These are phyloP conservation scores for Pseudopodoces humilis DNA, from an alignment of 2,113 vertebrate genomes.

Conservation along the genomic window DNA sequence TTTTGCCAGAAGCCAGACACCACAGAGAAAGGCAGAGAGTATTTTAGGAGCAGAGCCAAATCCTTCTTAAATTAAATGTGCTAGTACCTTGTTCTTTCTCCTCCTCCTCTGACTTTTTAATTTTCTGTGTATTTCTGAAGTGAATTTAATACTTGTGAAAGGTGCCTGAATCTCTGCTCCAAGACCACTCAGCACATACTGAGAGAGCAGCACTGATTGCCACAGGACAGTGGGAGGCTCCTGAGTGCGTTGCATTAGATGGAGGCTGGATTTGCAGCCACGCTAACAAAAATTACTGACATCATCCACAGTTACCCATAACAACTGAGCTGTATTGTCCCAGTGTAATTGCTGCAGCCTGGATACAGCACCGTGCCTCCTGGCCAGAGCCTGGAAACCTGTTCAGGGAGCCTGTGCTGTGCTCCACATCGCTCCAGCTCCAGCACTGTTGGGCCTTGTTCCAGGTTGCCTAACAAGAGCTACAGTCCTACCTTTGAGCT, in stretches of 20 bases:
- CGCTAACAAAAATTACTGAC: constrained; percentile 1
- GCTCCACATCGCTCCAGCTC: background rate
- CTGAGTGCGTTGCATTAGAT: background rate
- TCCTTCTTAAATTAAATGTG: constrained; percentile 26
- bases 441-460: background rate
- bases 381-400: background rate
- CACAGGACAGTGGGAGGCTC: background rate
- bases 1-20: background rate
- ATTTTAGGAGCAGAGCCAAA: constrained; percentile 29
- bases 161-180: background rate
- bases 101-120: background rate
- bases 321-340: constrained; percentile 12
- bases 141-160: background rate
- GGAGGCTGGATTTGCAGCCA: background rate
- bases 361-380: background rate
- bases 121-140: constrained; percentile 27
- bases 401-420: background rate
- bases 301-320: constrained; percentile 10
- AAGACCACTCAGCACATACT: background rate
- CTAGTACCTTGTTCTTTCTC: background rate
- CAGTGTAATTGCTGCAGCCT: constrained; percentile 2
- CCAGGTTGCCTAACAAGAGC: background rate
- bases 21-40: constrained; percentile 3
- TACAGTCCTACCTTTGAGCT: background rate
- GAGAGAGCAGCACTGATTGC: background rate